Conservation (phyloP, 1,140 invertebrate species). For the Conus betulinus region DNA sequence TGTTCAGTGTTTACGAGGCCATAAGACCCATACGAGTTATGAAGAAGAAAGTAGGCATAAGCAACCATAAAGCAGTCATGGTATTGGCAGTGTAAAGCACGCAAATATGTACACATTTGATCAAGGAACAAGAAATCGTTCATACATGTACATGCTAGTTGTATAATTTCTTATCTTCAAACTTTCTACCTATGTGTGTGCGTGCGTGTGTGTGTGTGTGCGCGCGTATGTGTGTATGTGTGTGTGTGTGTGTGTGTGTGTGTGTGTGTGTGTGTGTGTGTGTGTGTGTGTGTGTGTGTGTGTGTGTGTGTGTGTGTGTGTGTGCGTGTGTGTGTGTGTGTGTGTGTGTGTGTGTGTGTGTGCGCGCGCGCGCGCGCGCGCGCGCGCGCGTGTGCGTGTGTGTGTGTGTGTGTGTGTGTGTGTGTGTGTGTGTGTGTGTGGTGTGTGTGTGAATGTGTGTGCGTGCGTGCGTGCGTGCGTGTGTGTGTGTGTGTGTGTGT, state of each 20-base stretch:
- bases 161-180: too few relatives aligned
- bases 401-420: neutral
- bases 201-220: neutral
- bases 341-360: conserved; percentile 7
- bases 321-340: neutral
- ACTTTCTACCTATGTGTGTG: too few relatives aligned
- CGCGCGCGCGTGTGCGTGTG: neutral
- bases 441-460: neutral
- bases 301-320: conserved; percentile 7
- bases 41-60: too few relatives aligned
- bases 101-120: too few relatives aligned
- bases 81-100: too few relatives aligned
- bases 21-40: too few relatives aligned
- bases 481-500: conserved; percentile 2
- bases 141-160: too few relatives aligned
- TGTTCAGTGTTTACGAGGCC: too few relatives aligned
- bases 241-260: conserved; percentile 3
- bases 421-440: conserved; percentile 7
- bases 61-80: too few relatives aligned
- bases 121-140: too few relatives aligned
- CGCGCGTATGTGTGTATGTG: neutral
- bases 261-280: neutral
- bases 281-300: neutral
- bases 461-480: neutral
- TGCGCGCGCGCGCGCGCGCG: too few relatives aligned